Percentiles rank a stretch among this genome's conserved stretches.
phyloP scores from a whole-genome alignment of 2,113 vertebrate species.

The Protomyctophum bolini region DNA sequence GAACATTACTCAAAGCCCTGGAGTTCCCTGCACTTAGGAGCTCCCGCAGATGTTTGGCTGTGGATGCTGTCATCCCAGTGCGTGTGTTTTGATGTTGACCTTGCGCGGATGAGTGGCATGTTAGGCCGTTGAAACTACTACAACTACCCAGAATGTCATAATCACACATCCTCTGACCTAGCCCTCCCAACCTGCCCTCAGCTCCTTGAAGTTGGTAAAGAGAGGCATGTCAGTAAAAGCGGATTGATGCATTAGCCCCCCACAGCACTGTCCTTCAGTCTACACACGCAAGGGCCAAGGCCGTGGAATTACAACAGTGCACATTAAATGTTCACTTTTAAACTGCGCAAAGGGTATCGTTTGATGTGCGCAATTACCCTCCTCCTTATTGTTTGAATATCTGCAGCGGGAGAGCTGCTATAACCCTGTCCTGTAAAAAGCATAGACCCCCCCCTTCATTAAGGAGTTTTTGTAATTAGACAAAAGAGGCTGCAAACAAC shows the following conservation, averaged over 20 bases:
- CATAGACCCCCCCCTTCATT: slow-evolving; percentile 42
- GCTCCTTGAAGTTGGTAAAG: slow-evolving; percentile 14
- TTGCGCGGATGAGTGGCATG: slow-evolving; percentile 45
- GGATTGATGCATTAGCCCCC: slow-evolving; percentile 28
- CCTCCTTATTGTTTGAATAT: slow-evolving; percentile 64
- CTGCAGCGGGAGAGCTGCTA: slow-evolving; percentile 39
- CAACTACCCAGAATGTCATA: slow-evolving; percentile 37
- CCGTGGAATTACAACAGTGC: slow-evolving; percentile 32
- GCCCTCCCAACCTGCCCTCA: slow-evolving; percentile 9
- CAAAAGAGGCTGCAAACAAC: slow-evolving; percentile 68
- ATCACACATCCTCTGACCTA: slow-evolving; percentile 35
- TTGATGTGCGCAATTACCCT: slow-evolving; percentile 64
- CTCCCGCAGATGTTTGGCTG: slow-evolving; percentile 76
- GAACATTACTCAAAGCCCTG: slow-evolving; percentile 66
- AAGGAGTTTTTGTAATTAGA: slow-evolving; percentile 69
- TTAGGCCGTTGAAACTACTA: slow-evolving; percentile 17
- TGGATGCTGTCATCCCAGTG: slow-evolving; percentile 62
- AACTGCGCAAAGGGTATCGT: slow-evolving; percentile 46
- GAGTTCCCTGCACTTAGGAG: slow-evolving; percentile 73
- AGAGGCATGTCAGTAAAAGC: slow-evolving; percentile 17
- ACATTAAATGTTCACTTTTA: slow-evolving; percentile 59
- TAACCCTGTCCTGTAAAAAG: slow-evolving; percentile 49
- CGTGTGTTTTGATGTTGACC: slow-evolving; percentile 75
- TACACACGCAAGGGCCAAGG: slow-evolving; percentile 13
- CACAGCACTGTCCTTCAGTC: neutral